Percentiles rank a stretch among this genome's conserved stretches.
phyloP scores from a whole-genome alignment of 2,113 vertebrate species.

The Furnarius figulus region DNA sequence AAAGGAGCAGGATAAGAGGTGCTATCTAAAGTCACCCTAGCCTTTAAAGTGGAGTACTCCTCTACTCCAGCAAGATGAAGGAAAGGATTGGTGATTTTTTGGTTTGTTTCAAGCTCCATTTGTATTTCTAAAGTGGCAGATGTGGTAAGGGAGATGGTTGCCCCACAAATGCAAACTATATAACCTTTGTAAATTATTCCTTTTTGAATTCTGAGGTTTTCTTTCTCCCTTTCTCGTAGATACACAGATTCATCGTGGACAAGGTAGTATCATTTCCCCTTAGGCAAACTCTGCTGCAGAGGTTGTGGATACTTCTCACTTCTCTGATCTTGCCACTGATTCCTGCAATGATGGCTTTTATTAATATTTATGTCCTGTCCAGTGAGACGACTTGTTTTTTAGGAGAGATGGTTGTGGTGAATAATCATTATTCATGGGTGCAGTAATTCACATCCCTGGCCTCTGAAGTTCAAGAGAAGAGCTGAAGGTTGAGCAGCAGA shows the following conservation, averaged over 20 bases:
- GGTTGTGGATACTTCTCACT: slow-evolving; percentile 12
- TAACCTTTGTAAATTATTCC: background rate
- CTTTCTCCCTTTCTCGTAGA: background rate
- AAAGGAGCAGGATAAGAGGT: background rate
- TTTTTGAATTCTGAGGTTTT: slow-evolving; percentile 19
- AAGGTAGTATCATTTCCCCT: slow-evolving; percentile 4
- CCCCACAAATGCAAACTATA: background rate
- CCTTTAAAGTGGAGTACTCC: background rate
- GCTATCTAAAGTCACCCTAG: background rate
- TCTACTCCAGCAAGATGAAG: background rate
- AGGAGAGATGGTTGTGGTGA: background rate
- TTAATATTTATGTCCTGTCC: slow-evolving; percentile 71
- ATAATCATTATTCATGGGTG: slow-evolving; percentile 51
- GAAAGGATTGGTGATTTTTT: background rate
- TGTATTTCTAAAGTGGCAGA: background rate
- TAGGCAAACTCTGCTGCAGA: slow-evolving; percentile 32
- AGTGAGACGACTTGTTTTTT: slow-evolving; percentile 54
- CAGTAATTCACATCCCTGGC: slow-evolving; percentile 49
- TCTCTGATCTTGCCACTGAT: slow-evolving; percentile 50
- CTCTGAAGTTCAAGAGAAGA: slow-evolving; percentile 50
- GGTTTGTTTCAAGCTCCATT: background rate
- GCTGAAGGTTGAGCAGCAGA: slow-evolving; percentile 21
- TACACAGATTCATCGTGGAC: background rate
- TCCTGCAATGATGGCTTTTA: slow-evolving; percentile 45
- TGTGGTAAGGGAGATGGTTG: background rate